Evolutionary conservation across 2,113 vertebrate genomes (phyloP), one percentile per base, ranked within the genome.

Genomic region (Acrocephalus kingi): DNA sequence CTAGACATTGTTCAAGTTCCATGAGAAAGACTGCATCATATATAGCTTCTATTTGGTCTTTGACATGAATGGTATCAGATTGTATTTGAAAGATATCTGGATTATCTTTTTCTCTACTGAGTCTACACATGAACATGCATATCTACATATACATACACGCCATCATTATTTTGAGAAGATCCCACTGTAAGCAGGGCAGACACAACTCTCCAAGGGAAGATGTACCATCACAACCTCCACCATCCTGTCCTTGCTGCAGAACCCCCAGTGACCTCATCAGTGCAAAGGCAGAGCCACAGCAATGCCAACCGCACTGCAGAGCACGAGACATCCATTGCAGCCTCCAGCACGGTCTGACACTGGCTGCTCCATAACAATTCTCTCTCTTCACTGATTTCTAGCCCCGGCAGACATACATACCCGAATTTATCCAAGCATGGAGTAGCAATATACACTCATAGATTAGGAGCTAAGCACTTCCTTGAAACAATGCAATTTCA

Each of bases 261-360:
- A 33, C 27, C 46, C 66, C 30, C 75, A 28, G 66, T 21, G 62
- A 56, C 15, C 19, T 15, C 25, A 27, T 2, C 30, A 69, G 54
- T 55, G 33, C 54, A 37, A 30, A 51, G 23, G 21, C 39, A 72
- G 30, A 11, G 14, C 20, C 68, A 52, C 28, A n/a, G 8, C 63
- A 83, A 37, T 0, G 0, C 13, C 10, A 1, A 30, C 20, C 2
- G 0, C 28, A 3, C 58, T 10, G 52, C 7, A 7, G 43, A 46
- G 49, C 6, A 2, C 0, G 4, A 69, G 81, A 35, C 46, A 48
- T 5, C 18, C 3, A 5, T 55, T 0, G 2, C 37, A 45, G 67
- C 7, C 35, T 58, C 52, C 72, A 21, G 22, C 0, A 5, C 1
- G 27, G 20, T 10, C 25, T 33, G 30, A 43, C 48, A 52, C 46